Evolutionary conservation across 2,113 vertebrate genomes (phyloP).

Genomic region (Clarias batrachus): DNA sequence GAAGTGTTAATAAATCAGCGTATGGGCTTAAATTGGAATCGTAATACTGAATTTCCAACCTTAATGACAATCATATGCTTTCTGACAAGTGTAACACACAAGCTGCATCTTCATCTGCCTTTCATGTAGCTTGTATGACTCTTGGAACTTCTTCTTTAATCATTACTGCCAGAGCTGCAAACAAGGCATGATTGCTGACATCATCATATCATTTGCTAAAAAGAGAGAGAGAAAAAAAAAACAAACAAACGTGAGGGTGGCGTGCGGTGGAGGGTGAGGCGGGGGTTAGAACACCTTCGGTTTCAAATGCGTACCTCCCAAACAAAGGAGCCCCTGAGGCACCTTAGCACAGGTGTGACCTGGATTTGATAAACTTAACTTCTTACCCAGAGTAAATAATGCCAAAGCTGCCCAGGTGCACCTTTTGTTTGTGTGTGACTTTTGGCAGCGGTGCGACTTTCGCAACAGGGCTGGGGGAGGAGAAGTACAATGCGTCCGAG

Average conservation of each 20-base stretch:
- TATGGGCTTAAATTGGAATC: not conserved
- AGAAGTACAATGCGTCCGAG: conserved; percentile 52
- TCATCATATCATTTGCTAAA: conserved; percentile 49
- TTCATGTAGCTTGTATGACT: not conserved
- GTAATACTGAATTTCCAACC: not conserved
- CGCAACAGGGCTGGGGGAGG: conserved; percentile 55
- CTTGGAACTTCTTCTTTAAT: not conserved
- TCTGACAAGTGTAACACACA: not conserved
- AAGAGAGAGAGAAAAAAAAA: conserved; percentile 27
- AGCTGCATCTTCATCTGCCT: not conserved
- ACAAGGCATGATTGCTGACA: conserved; percentile 33
- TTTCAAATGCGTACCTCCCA: conserved; percentile 65
- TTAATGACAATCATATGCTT: not conserved
- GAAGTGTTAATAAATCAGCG: not conserved
- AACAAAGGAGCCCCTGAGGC: conserved; percentile 68
- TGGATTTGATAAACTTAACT: conserved; percentile 77
- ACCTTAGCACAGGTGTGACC: conserved; percentile 74
- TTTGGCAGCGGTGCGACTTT: conserved; percentile 68
- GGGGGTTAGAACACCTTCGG: conserved; percentile 60
- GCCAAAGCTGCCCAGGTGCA: conserved; percentile 69
- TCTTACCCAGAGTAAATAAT: conserved; percentile 73
- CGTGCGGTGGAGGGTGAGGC: conserved; percentile 52
- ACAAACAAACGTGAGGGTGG: conserved; percentile 45
- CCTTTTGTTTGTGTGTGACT: conserved; percentile 72
- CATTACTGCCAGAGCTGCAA: conserved; percentile 17